phyloP scores from a whole-genome alignment of 1,140 invertebrate genomes.

The Melitaea cinxia region DNA sequence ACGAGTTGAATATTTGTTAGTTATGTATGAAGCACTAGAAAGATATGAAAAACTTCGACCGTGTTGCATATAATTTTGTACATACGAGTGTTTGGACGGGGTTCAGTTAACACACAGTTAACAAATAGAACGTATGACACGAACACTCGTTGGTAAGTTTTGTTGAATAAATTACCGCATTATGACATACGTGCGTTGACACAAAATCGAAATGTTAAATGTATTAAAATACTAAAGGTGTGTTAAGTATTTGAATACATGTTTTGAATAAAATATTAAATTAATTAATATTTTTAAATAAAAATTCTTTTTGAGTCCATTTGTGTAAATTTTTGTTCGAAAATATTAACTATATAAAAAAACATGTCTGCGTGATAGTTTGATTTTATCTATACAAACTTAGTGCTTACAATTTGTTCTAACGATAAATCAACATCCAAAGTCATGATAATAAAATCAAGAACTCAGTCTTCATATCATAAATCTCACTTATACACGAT shows the following conservation, averaged over 20 bases:
- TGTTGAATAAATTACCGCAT: constrained; percentile 9
- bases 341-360: no score
- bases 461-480: not conserved
- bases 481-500: not conserved
- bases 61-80: not conserved
- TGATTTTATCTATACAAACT: no score
- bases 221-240: not conserved
- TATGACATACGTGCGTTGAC: constrained; percentile 8
- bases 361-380: no score
- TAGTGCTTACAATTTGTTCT: no score
- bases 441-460: no score
- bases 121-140: not conserved
- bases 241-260: not conserved
- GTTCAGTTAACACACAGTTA: not conserved
- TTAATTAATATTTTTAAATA: not conserved
- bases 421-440: no score
- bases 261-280: not conserved
- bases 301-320: no score
- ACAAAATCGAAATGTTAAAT: not conserved
- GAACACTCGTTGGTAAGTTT: not conserved
- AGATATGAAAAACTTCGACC: not conserved
- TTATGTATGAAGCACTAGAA: not conserved
- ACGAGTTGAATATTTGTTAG: no score
- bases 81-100: not conserved
- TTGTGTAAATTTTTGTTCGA: no score